These are phyloP conservation scores for Scelioninae gen. 1 DNA, from an alignment of 2,888 invertebrate genomes.

Conservation along the genomic window DNA sequence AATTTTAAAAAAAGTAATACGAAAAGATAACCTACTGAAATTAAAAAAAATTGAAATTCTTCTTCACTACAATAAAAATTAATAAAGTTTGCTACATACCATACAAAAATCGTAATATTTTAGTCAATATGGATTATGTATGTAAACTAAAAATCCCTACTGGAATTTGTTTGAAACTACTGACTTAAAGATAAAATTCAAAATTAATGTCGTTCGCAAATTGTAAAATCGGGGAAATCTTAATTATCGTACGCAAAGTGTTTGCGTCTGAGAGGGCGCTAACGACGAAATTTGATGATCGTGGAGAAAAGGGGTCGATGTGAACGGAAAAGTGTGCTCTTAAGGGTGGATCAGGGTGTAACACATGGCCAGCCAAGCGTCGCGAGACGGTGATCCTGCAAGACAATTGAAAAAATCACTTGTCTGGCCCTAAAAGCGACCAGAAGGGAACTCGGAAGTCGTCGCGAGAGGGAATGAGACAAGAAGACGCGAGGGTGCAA, in stretches of 20 bases:
- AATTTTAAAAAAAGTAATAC: no score
- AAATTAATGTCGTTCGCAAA: slow-evolving; percentile 33
- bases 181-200: slow-evolving; percentile 5
- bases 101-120: no score
- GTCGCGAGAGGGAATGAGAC: slow-evolving; percentile 60
- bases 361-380: slow-evolving; percentile 83
- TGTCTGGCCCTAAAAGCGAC: slow-evolving; percentile 80
- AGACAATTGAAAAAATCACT: slow-evolving; percentile 84
- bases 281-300: slow-evolving; percentile 77
- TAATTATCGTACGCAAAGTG: slow-evolving; percentile 56
- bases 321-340: slow-evolving; percentile 73
- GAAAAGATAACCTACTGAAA: no score
- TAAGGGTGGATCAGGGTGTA: slow-evolving; percentile 76
- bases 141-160: no score
- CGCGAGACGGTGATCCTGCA: slow-evolving; percentile 76
- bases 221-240: slow-evolving; percentile 43
- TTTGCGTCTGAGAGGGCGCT: slow-evolving; percentile 70
- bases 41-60: no score
- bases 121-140: no score
- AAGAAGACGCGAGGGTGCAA: slow-evolving; percentile 68
- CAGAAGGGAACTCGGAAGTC: slow-evolving; percentile 55
- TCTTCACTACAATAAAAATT: no score
- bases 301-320: slow-evolving; percentile 71
- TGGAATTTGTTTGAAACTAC: no score
- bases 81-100: no score